Conservation (phyloP, 2,113 vertebrate species). For the Dipodomys merriami region DNA sequence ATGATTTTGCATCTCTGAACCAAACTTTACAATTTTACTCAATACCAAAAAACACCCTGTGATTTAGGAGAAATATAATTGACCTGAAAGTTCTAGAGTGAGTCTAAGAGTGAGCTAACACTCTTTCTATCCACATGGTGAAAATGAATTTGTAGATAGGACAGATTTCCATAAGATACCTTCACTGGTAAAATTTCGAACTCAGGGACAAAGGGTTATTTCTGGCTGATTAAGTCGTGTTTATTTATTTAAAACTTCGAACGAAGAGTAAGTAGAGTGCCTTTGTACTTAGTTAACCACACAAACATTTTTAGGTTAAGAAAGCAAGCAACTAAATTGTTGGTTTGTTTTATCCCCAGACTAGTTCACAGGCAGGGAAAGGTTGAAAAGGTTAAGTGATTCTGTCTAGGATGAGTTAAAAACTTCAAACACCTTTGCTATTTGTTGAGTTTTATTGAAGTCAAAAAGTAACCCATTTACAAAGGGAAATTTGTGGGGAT, state of each 20-base stretch:
- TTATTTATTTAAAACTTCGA: constrained; percentile 63
- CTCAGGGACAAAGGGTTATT: neutral
- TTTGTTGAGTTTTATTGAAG: neutral
- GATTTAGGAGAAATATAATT: neutral
- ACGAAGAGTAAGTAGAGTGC: constrained; percentile 49
- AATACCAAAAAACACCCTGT: neutral
- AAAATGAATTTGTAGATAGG: neutral
- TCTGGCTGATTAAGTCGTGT: neutral
- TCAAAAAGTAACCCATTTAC: constrained; percentile 54
- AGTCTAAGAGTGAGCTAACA: neutral
- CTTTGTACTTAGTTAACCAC: constrained; percentile 17
- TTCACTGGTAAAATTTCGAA: fast-evolving
- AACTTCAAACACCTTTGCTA: neutral
- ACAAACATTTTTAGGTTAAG: constrained; percentile 53
- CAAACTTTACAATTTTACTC: neutral
- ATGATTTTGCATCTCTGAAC: constrained; percentile 35
- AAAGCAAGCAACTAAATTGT: constrained; percentile 51
- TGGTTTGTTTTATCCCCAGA: constrained; percentile 63
- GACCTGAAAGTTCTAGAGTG: constrained; percentile 14
- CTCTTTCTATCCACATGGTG: neutral
- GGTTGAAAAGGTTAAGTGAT: constrained; percentile 53
- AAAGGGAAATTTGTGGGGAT: too few relatives aligned
- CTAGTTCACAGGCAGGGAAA: neutral
- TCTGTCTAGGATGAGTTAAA: constrained; percentile 51
- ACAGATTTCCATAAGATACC: fast-evolving